Conservation (phyloP, 2,888 invertebrate species). For the Diaperis boleti region DNA sequence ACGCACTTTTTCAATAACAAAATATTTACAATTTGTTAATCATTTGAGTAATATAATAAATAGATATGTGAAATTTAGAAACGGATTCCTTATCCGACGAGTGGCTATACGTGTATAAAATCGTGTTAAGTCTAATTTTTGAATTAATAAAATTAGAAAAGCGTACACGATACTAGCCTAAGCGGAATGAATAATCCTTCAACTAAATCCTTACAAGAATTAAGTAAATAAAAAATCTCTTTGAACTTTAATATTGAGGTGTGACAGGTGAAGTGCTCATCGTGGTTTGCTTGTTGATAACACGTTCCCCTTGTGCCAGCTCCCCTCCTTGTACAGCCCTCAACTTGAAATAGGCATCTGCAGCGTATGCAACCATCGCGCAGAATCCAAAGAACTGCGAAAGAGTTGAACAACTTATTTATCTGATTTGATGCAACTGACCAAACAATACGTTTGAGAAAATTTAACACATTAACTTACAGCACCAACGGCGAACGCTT, state of each 20-base stretch:
- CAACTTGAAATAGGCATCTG: slow-evolving; percentile 85
- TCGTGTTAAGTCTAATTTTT: no score
- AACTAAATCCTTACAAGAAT: background rate
- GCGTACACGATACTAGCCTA: no score
- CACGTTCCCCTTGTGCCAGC: slow-evolving; percentile 79
- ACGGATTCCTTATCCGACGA: no score
- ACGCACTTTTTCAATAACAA: background rate
- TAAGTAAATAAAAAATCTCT: background rate
- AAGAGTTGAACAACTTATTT: slow-evolving; percentile 45
- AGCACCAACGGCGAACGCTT: slow-evolving; percentile 77
- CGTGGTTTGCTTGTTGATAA: slow-evolving; percentile 75
- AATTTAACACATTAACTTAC: slow-evolving; percentile 70
- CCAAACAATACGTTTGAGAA: no score
- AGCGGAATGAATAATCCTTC: background rate
- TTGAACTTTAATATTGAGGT: slow-evolving; percentile 21
- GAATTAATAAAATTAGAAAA: no score
- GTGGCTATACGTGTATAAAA: no score
- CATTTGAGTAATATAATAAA: background rate
- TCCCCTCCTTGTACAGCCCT: slow-evolving; percentile 75
- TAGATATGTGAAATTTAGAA: slow-evolving; percentile 4
- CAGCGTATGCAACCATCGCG: slow-evolving; percentile 82
- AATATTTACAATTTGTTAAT: slow-evolving; percentile 1
- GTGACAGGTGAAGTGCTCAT: slow-evolving; percentile 63
- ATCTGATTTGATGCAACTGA: no score
- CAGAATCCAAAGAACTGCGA: slow-evolving; percentile 89